Conservation (phyloP, 1,140 invertebrate genomes). For the Daktulosphaira vitifoliae region DNA sequence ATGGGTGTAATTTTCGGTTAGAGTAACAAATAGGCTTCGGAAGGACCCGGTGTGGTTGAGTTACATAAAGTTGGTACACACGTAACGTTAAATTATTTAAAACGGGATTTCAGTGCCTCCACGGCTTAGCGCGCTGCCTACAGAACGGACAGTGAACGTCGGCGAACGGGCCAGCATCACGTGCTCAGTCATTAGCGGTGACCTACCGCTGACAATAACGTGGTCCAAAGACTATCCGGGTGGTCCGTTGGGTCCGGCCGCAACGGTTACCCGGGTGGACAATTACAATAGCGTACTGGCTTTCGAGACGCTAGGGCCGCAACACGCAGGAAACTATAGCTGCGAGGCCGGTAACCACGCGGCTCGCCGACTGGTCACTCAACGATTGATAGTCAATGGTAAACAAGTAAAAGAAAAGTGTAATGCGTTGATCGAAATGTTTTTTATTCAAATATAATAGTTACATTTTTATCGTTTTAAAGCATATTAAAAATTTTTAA, state of each 20-base stretch:
- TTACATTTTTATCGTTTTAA: no score
- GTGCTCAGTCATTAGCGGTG: constrained; percentile 68
- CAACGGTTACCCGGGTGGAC: constrained; percentile 61
- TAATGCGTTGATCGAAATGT: neutral
- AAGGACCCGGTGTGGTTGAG: no score
- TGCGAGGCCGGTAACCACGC: constrained; percentile 63
- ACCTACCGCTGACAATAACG: constrained; percentile 61
- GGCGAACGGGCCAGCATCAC: constrained; percentile 65
- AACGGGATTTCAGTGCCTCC: constrained; percentile 51
- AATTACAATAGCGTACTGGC: constrained; percentile 69
- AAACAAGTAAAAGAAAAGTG: constrained; percentile 43
- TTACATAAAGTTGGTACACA: no score
- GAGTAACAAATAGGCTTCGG: no score
- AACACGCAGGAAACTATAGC: constrained; percentile 68
- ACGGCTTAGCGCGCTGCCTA: constrained; percentile 67
- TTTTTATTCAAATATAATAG: no score
- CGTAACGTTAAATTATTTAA: no score
- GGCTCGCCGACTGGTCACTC: constrained; percentile 61
- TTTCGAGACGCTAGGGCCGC: constrained; percentile 64
- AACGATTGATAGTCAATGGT: constrained; percentile 71
- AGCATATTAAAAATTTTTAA: no score
- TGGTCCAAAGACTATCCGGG: constrained; percentile 62
- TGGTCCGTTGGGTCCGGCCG: constrained; percentile 51
- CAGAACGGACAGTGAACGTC: constrained; percentile 61
- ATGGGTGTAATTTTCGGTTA: no score